Evolutionary conservation across 2,888 invertebrate genomes (phyloP), one percentile per base, ranked within the genome.

Genomic region (Anthophora plumipes): DNA sequence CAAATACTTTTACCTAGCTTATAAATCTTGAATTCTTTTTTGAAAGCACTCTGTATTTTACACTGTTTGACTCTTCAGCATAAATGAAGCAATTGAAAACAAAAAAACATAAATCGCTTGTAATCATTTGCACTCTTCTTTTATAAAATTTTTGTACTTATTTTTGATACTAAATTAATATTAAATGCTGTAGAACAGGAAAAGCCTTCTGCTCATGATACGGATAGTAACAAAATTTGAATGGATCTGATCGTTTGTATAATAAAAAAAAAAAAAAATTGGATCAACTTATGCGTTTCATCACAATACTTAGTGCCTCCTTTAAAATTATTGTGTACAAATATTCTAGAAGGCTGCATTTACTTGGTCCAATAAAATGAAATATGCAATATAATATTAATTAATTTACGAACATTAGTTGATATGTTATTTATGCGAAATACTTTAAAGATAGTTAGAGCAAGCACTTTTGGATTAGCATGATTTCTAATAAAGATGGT

Each of bases 151-250:
- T 77, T 60, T 77, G 46, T 88, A 86, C 77, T 87, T 86, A 87
- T 86, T 86, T 88, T 88, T 87, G 82, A 88, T 88, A 87, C 81
- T 80, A 76, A 77, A 88, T 77, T 61, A 55, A 88, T 70, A 64
- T 81, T 75, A 57, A 79, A 75, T 72, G 69, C 60, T 69, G 64
- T 70, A 68, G 69, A 73, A 82, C 68, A 57, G 79, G 70, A 48
- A 59, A 60, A 72, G 61, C 63, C 61, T 77, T 76, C 54, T 66
- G 41, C 43, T 43, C 43, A 61, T 63, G 70, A 63, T 52, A 59
- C 39, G 20, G 67, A 43, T 67, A 54, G 68, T 50, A 72, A 66
- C 66, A 52, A 79, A 78, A 70, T 77, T 70, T 17, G 54, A 64
- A 73, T 70, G 76, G 61, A 68, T 73, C 77, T 72, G 77, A 68